phyloP scores from a whole-genome alignment of 2,113 vertebrate species.

The Pseudorhombus dupliciocellatus region DNA sequence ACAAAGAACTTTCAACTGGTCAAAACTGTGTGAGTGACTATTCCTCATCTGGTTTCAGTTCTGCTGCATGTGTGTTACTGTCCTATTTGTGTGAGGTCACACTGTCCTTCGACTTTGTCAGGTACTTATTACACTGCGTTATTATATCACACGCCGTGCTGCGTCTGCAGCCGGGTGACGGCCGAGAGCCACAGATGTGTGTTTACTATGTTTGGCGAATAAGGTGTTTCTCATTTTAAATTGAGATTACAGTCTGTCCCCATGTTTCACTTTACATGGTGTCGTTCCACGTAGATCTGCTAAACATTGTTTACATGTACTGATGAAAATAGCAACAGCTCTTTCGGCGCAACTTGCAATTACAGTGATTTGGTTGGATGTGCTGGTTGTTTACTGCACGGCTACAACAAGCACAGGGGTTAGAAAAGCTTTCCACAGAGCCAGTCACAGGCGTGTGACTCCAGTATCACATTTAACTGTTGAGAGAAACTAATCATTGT shows the following conservation, averaged over 20 bases:
- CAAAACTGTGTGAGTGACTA: neutral
- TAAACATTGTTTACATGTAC: constrained; percentile 62
- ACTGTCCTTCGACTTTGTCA: neutral
- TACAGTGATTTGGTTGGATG: constrained; percentile 46
- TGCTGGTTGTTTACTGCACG: constrained; percentile 43
- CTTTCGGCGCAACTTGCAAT: constrained; percentile 50
- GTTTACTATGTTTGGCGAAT: constrained; percentile 16
- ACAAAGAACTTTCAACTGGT: neutral
- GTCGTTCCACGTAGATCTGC: constrained; percentile 12
- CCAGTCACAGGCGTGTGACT: neutral
- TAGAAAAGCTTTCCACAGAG: constrained; percentile 11
- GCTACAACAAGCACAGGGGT: constrained; percentile 32
- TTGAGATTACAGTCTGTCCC: constrained; percentile 1
- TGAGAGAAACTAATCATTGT: neutral
- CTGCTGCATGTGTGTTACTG: neutral
- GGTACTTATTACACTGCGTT: neutral
- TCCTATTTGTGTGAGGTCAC: neutral
- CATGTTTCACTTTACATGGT: constrained; percentile 2
- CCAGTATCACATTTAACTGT: constrained; percentile 8
- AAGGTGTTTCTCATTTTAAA: constrained; percentile 16
- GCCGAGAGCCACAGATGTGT: neutral
- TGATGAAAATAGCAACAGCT: constrained; percentile 62
- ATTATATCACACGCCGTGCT: neutral
- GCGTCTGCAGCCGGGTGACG: neutral
- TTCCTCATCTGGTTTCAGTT: neutral